phyloP scores from a whole-genome alignment of 2,113 vertebrate genomes.

The Thunnus thynnus region DNA sequence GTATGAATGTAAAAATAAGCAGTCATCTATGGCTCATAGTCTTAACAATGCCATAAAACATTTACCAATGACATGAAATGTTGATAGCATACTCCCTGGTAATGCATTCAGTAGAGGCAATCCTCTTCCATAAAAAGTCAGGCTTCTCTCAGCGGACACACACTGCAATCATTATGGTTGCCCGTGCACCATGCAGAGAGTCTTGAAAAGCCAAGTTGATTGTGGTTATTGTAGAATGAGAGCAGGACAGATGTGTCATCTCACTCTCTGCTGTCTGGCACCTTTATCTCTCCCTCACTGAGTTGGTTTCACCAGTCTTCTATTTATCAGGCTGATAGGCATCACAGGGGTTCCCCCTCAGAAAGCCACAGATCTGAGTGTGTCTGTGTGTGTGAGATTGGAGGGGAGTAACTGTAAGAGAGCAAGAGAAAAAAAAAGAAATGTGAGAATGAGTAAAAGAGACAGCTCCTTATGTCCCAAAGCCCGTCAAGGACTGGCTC shows the following conservation, averaged over 20 bases:
- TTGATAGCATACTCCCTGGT: background rate
- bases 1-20: background rate
- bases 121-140: slow-evolving; percentile 1
- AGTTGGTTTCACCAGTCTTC: slow-evolving; percentile 39
- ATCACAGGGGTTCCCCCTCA: slow-evolving; percentile 37
- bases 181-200: slow-evolving; percentile 23
- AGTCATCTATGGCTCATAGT: background rate
- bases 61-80: slow-evolving; percentile 18
- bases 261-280: slow-evolving; percentile 21
- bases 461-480: background rate
- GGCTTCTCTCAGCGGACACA: slow-evolving; percentile 1
- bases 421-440: background rate
- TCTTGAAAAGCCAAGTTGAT: slow-evolving; percentile 29
- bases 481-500: background rate
- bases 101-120: slow-evolving; percentile 6
- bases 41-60: slow-evolving; percentile 19
- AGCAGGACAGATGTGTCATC: slow-evolving; percentile 10
- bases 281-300: slow-evolving; percentile 40
- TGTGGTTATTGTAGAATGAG: background rate
- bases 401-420: background rate
- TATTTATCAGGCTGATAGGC: slow-evolving; percentile 67
- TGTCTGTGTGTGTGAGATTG: background rate
- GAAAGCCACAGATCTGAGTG: background rate
- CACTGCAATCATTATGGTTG: slow-evolving; percentile 1
- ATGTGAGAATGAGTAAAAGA: background rate